Evolutionary conservation across 1,140 invertebrate species (phyloP).

Genomic region (Papilio polytes): DNA sequence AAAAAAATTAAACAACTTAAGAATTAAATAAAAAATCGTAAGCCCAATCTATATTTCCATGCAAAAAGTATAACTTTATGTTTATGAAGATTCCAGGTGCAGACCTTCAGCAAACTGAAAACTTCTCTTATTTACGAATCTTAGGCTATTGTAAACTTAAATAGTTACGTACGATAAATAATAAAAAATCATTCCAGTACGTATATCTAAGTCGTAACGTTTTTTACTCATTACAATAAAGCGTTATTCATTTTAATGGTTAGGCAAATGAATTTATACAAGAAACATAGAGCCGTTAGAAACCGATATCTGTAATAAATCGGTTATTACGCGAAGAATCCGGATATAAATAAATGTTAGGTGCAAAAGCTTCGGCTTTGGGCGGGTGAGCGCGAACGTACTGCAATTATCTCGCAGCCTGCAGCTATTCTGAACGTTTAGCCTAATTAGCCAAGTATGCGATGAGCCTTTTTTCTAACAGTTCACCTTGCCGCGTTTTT

Average conservation of each 20-base stretch:
- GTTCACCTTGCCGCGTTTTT: slow-evolving; percentile 76
- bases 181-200: neutral
- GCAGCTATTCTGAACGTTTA: slow-evolving; percentile 65
- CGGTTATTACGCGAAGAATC: slow-evolving; percentile 63
- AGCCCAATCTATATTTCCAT: too few species aligned
- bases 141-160: too few species aligned
- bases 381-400: slow-evolving; percentile 52
- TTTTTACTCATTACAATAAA: slow-evolving; percentile 23
- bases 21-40: too few species aligned
- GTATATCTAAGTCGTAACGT: neutral
- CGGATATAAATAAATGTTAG: slow-evolving; percentile 77
- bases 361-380: slow-evolving; percentile 62
- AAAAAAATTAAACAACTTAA: too few species aligned
- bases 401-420: slow-evolving; percentile 66
- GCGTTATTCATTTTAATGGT: slow-evolving; percentile 40
- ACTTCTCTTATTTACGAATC: too few species aligned
- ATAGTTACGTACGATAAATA: too few species aligned
- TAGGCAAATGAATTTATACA: slow-evolving; percentile 45
- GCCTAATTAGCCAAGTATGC: slow-evolving; percentile 75
- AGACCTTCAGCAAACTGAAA: too few species aligned
- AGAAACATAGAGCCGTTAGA: slow-evolving; percentile 44
- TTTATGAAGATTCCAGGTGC: too few species aligned
- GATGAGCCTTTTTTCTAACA: slow-evolving; percentile 80
- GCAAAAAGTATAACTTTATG: too few species aligned
- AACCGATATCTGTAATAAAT: slow-evolving; percentile 47